Percentiles rank a stretch among this genome's conserved stretches.
phyloP scores from a whole-genome alignment of 2,797 vertebrate genomes.

The Holocentrus rufus region DNA sequence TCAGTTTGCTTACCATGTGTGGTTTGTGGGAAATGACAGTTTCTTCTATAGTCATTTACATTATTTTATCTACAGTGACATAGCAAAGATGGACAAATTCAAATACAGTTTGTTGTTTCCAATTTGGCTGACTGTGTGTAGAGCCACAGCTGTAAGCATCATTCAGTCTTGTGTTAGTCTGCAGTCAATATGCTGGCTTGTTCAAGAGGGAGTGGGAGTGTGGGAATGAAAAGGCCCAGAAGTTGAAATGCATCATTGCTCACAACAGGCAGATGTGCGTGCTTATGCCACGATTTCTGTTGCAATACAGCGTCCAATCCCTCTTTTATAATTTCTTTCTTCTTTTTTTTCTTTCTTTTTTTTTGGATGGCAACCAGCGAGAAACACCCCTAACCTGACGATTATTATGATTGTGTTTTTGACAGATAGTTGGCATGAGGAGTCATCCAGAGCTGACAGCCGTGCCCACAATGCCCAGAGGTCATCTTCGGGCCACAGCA shows the following conservation, averaged over 20 bases:
- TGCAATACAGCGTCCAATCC: too few species aligned
- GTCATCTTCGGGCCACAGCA: slow-evolving; percentile 60
- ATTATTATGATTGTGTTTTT: slow-evolving; percentile 26
- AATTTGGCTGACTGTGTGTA: slow-evolving; percentile 9
- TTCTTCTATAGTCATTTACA: slow-evolving; percentile 24
- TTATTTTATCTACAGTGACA: slow-evolving; percentile 38
- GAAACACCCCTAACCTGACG: slow-evolving; percentile 21
- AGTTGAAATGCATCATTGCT: slow-evolving; percentile 4
- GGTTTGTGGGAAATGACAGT: slow-evolving; percentile 50
- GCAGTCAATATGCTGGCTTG: slow-evolving; percentile 7
- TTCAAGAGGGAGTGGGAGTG: background rate
- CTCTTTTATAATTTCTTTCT: too few species aligned
- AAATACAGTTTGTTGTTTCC: slow-evolving; percentile 31
- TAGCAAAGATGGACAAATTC: slow-evolving; percentile 10
- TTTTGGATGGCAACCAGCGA: background rate
- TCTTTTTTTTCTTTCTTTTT: too few species aligned
- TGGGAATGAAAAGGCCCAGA: slow-evolving; percentile 6
- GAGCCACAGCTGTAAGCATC: slow-evolving; percentile 49
- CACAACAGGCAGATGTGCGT: too few species aligned
- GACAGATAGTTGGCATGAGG: slow-evolving; percentile 57
- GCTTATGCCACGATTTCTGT: too few species aligned
- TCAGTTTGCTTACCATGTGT: slow-evolving; percentile 58
- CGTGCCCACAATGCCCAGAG: slow-evolving; percentile 35
- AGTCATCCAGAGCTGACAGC: slow-evolving; percentile 26
- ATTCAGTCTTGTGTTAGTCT: background rate